A percentile compares a stretch with the other conserved stretches of the same genome.
These are phyloP conservation scores for Trochalopteron elliotii DNA, from an alignment of 2,113 vertebrate species.

Conservation along the genomic window DNA sequence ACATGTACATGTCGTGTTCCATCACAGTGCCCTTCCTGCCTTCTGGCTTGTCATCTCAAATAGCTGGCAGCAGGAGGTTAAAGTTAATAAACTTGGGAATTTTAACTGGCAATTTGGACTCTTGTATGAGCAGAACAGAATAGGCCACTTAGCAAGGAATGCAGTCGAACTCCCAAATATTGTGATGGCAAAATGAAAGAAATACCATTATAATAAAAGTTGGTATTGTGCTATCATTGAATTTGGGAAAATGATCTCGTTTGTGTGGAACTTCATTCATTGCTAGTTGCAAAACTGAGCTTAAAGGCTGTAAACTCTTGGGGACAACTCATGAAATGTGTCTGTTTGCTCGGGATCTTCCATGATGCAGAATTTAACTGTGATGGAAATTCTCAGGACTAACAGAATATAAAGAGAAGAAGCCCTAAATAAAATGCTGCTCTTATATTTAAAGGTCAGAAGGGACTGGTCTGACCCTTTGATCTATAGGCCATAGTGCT, in stretches of 20 bases:
- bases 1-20: rapidly evolving
- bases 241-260: not conserved
- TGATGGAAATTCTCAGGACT: not conserved
- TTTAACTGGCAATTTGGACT: not conserved
- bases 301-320: not conserved
- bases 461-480: not conserved
- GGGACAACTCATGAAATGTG: not conserved
- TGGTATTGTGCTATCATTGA: not conserved
- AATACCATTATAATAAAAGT: not conserved
- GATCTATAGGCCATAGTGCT: not conserved
- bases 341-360: not conserved
- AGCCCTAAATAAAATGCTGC: not conserved
- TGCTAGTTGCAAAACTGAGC: not conserved
- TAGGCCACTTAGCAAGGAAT: not conserved
- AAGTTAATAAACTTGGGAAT: not conserved
- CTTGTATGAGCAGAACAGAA: not conserved
- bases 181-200: not conserved
- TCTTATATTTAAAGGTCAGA: not conserved
- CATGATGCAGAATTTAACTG: not conserved
- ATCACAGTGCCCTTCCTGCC: not conserved
- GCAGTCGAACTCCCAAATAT: not conserved
- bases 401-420: not conserved
- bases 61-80: not conserved
- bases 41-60: not conserved
- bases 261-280: not conserved